Evolutionary conservation across 2,888 invertebrate species (phyloP), one percentile per base, ranked within the genome.

Genomic region (Drepana falcataria): DNA sequence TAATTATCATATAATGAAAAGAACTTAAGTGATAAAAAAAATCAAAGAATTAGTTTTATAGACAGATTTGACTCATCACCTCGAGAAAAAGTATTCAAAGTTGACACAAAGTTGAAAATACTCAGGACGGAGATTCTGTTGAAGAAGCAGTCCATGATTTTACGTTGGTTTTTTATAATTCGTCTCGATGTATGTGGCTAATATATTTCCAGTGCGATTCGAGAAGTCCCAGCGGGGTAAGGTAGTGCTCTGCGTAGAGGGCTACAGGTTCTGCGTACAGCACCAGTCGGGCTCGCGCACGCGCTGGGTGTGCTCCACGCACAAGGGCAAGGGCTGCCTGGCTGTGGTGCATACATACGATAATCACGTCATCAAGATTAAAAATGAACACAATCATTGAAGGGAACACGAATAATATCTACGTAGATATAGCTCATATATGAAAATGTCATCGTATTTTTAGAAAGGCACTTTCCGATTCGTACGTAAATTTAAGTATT

Each of bases 241-340:
- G 6, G 47, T 47, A 0, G 55, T 73, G 37, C 54, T 74, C 1
- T 51, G 54, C 3, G 47, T 72, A 0, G 60, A 59, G 4, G 66
- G 69, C 0, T 75, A 65, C 58, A 73, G 64, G 4, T 77, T 69
- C 51, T 66, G 59, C 2, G 49, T 53, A 1, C 59, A 64, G 48
- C 60, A 52, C 9, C 59, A 58, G 7, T 63, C 35, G 7, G 59
- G 66, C 9, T 6, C 7, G 3, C 68, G 64, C 48, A 60, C 44
- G 2, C 58, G 69, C 2, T 75, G 75, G 75, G 58, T 65, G 0
- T 77, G 77, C 51, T 76, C 77, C 4, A 73, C 73, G 0, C 69
- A 78, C 49, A 67, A 68, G 57, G 59, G 61, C 48, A 68, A 63
- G 40, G 71, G 73, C 1, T 80, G 81, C 54, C 63, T 60, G 5